Conservation (phyloP, 2,888 invertebrate species). For the Caenorhabditis sp. region DNA sequence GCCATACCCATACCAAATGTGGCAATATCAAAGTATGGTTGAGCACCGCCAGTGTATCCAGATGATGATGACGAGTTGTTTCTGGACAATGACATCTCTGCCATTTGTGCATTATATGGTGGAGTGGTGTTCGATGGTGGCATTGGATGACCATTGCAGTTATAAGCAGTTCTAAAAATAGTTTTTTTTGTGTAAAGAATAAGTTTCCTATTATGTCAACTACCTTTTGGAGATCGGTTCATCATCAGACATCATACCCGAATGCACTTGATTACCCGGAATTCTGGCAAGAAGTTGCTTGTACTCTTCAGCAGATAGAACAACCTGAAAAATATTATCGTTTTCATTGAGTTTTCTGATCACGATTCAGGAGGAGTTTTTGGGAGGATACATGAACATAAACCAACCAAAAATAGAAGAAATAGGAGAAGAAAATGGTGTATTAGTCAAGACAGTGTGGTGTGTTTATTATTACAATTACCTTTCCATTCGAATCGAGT, state of each 20-base stretch:
- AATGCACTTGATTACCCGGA: slow-evolving; percentile 19
- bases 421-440: slow-evolving; percentile 11
- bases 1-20: slow-evolving; percentile 41
- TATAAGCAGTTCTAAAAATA: slow-evolving; percentile 25
- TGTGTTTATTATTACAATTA: slow-evolving; percentile 11
- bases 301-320: slow-evolving; percentile 55
- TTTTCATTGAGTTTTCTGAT: not conserved
- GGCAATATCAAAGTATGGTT: slow-evolving; percentile 28
- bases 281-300: slow-evolving; percentile 40
- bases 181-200: no score
- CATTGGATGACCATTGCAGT: slow-evolving; percentile 37
- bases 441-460: not conserved
- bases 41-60: slow-evolving; percentile 22
- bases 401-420: slow-evolving; percentile 15
- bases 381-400: slow-evolving; percentile 7
- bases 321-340: slow-evolving; percentile 29
- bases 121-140: slow-evolving; percentile 19
- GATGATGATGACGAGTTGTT: slow-evolving; percentile 32
- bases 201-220: not conserved
- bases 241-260: slow-evolving; percentile 30
- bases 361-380: not conserved
- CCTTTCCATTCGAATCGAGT: slow-evolving; percentile 37
- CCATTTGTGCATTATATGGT: slow-evolving; percentile 32
- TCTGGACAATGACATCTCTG: slow-evolving; percentile 30
- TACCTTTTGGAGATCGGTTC: slow-evolving; percentile 45